These are phyloP conservation scores for Chrysochloris asiatica DNA, from an alignment of 2,113 vertebrate genomes.

Conservation along the genomic window DNA sequence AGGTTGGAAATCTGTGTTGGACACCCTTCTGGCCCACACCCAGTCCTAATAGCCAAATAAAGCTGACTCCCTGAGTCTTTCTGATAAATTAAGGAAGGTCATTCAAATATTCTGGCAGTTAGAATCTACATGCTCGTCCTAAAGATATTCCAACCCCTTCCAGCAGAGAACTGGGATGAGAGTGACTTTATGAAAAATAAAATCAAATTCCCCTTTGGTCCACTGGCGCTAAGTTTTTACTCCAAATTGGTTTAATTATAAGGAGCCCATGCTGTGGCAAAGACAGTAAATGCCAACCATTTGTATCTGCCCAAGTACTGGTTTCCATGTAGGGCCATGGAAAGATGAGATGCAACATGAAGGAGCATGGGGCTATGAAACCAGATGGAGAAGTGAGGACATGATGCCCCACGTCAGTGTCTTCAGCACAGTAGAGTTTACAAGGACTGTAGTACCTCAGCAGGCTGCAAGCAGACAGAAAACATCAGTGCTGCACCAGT, in stretches of 20 bases:
- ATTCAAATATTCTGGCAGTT: slow-evolving; percentile 96
- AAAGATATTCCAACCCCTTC: slow-evolving; percentile 60
- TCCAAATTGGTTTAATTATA: not conserved
- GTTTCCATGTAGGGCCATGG: rapidly evolving
- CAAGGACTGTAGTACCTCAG: too few species aligned
- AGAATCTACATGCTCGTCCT: slow-evolving; percentile 88
- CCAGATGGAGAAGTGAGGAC: not conserved
- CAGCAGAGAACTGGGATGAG: slow-evolving; percentile 22
- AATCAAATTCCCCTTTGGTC: slow-evolving; percentile 12
- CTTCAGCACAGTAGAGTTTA: too few species aligned
- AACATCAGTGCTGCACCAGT: not conserved
- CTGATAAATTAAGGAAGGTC: slow-evolving; percentile 94
- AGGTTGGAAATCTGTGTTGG: slow-evolving; percentile 90
- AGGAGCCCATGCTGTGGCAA: not conserved
- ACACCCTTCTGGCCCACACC: slow-evolving; percentile 86
- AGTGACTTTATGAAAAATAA: slow-evolving; percentile 9
- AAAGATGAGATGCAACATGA: not conserved
- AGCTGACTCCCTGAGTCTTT: slow-evolving; percentile 83
- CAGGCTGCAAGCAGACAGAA: not conserved
- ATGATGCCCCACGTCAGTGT: too few species aligned
- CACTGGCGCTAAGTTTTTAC: slow-evolving; percentile 8
- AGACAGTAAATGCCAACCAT: not conserved
- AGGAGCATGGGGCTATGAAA: not conserved
- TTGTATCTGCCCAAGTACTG: not conserved
- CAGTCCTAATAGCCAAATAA: slow-evolving; percentile 78